Conservation (phyloP, 2,888 invertebrate genomes). For the Hypomecis punctinalis region DNA sequence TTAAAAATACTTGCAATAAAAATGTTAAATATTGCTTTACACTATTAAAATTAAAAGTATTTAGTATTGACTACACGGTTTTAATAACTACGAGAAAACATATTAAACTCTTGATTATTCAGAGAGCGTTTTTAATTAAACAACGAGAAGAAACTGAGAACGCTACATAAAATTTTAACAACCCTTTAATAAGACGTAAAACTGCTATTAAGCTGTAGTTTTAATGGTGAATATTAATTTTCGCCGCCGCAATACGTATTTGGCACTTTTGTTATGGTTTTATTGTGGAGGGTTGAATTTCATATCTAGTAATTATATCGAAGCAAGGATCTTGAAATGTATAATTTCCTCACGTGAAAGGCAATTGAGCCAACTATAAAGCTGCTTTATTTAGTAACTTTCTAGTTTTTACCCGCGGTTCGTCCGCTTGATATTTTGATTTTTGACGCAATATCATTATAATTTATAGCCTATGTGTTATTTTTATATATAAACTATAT, state of each 20-base stretch:
- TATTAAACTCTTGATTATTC: slow-evolving; percentile 79
- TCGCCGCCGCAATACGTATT: slow-evolving; percentile 72
- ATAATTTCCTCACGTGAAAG: too few species aligned
- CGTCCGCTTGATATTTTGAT: too few species aligned
- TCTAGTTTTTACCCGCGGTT: too few species aligned
- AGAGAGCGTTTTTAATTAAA: slow-evolving; percentile 82
- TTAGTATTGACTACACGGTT: slow-evolving; percentile 37
- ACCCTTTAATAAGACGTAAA: slow-evolving; percentile 83
- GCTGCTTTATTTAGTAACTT: too few species aligned
- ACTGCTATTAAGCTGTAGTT: slow-evolving; percentile 71
- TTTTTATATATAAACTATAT: too few species aligned
- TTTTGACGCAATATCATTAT: too few species aligned
- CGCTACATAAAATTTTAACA: slow-evolving; percentile 80
- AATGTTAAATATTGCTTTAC: too few species aligned
- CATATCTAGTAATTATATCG: slow-evolving; percentile 5
- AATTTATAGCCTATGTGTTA: too few species aligned
- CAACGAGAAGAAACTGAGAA: slow-evolving; percentile 62
- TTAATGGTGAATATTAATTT: slow-evolving; percentile 79
- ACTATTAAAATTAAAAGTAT: slow-evolving; percentile 11
- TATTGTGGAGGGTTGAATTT: slow-evolving; percentile 43
- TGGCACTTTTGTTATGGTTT: slow-evolving; percentile 51
- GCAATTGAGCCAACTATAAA: too few species aligned
- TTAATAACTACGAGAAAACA: slow-evolving; percentile 60
- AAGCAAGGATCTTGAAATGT: not conserved
- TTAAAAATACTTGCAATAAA: not conserved